Evolutionary conservation across 2,113 vertebrate species (phyloP).

Genomic region (Microtus oregoni): DNA sequence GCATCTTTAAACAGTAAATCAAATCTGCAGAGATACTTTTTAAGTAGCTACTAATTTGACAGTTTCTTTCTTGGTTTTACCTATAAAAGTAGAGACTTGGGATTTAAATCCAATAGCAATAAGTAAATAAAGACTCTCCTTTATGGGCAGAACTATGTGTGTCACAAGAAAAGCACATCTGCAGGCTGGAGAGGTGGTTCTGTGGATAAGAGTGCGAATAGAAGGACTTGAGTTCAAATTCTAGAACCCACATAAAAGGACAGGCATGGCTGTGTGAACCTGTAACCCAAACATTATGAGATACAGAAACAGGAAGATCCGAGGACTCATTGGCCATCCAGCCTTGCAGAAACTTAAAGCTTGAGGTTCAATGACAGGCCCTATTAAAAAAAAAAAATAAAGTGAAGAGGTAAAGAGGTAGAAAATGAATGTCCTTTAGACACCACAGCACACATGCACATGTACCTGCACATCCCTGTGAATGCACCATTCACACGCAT

Average conservation of each 20-base stretch:
- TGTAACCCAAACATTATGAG: neutral
- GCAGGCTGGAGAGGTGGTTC: neutral
- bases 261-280: neutral
- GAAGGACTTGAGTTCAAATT: neutral
- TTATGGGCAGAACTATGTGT: neutral
- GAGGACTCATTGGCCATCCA: neutral
- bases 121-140: constrained; percentile 34
- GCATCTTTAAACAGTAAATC: constrained; percentile 20
- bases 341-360: neutral
- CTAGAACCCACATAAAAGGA: neutral
- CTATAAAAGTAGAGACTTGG: constrained; percentile 33
- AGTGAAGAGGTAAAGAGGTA: neutral
- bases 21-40: constrained; percentile 46
- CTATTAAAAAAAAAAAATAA: neutral
- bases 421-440: neutral
- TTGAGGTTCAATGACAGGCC: neutral
- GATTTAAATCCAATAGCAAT: constrained; percentile 9
- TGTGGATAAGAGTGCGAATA: neutral
- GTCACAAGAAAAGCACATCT: neutral
- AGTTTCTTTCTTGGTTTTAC: constrained; percentile 63
- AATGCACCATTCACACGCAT: neutral
- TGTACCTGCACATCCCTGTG: neutral
- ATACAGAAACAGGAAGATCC: neutral
- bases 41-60: constrained; percentile 24
- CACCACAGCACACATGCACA: neutral